Conservation (phyloP, 2,797 vertebrate species). For the Linurgus olivaceus region DNA sequence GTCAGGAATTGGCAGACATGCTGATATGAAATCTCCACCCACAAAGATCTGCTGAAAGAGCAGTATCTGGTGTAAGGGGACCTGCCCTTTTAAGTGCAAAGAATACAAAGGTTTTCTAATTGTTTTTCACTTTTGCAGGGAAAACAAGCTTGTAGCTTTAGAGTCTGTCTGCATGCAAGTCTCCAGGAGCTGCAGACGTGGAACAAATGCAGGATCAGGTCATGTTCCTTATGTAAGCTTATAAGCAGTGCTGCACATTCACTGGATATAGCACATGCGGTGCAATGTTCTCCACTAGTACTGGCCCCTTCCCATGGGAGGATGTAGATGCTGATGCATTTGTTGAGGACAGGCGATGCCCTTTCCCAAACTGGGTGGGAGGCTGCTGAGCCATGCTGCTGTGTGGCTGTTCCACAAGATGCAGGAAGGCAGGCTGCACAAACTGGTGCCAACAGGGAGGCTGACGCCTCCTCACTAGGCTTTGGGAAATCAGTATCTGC, state of each 20-base stretch:
- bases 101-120: background rate
- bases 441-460: background rate
- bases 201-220: background rate
- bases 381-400: background rate
- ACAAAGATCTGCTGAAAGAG: constrained; percentile 60
- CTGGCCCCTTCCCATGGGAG: accelerated
- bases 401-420: background rate
- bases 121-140: background rate
- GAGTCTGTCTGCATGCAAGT: background rate
- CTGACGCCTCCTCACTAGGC: background rate
- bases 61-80: constrained; percentile 37
- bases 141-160: background rate
- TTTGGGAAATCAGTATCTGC: background rate
- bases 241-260: background rate
- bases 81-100: constrained; percentile 3
- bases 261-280: background rate
- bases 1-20: constrained; percentile 27
- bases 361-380: background rate
- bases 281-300: accelerated
- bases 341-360: background rate
- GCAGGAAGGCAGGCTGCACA: background rate
- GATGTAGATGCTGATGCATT: accelerated
- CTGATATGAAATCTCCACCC: constrained; percentile 54
- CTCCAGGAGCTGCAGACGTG: background rate
- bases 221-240: background rate